Base-by-base conservation (phyloP, 2,797 vertebrate species). In the Anabacerthia variegaticeps region DNA sequence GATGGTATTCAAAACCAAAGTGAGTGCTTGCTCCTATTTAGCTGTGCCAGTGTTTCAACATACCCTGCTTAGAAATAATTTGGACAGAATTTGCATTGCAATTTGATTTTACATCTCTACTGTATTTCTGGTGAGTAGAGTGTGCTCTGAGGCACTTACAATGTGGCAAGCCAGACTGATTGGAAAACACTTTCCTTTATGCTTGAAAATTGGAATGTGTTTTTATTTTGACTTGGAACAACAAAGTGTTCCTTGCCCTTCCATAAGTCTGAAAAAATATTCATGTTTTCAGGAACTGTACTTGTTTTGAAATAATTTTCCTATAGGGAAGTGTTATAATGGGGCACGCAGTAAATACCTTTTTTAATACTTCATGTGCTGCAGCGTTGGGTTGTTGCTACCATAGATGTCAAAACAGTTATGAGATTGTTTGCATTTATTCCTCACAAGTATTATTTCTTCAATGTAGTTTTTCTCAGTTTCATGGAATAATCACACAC, bases 401-500 rank as follows among this genome's bases (percentile, higher is more conserved):
- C 22, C 14, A 5, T 18, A 74, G 30, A 32, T 73, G 20, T 84
- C n/a, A 79, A 39, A 73, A 41, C 23, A 68, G 28, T 28, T 75
- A 14, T 18, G 51, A 48, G 36, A 10, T 75, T 56, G 43, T 76
- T 89, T 85, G 46, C 26, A 37, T 78, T 59, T 59, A 68, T 71
- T 75, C 39, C 59, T 93, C 74, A 92, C 23, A 54, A 67, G 3
- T 88, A 14, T 87, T 63, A 81, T 85, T 95, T 94, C 92, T 97
- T 97, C 86, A 90, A 85, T 91, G 18, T 52, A 99, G 99, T 93
- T 99, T 99, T 98, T 99, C 98, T 92, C 99, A 99, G 72, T 99
- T 99, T 97, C 99, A 99, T 55, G 98, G 98, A 67, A 98, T 99
- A 91, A 99, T 99, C 93, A 99, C 99, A 46, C 98, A 99, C 92